Conservation (phyloP, 2,888 invertebrate species). For the Amblyteles armatorius region DNA sequence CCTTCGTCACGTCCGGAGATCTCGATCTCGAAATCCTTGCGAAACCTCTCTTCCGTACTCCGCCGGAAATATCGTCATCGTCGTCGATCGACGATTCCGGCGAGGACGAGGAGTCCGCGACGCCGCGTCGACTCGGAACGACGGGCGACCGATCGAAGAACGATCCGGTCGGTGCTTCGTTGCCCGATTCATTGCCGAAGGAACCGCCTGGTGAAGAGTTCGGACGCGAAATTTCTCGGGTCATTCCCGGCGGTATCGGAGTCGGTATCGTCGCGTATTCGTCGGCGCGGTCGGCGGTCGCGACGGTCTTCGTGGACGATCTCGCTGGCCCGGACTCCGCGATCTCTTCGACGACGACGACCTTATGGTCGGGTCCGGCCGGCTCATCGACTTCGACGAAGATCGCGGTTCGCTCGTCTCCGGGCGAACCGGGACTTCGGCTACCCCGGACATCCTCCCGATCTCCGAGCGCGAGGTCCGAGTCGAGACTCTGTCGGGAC, state of each 20-base stretch:
- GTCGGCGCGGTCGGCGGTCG: slow-evolving; percentile 73
- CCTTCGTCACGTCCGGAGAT: slow-evolving; percentile 56
- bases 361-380: slow-evolving; percentile 14
- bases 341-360: slow-evolving; percentile 56
- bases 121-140: slow-evolving; percentile 68
- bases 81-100: slow-evolving; percentile 76
- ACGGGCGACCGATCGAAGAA: slow-evolving; percentile 72
- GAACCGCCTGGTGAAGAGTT: slow-evolving; percentile 76
- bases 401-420: slow-evolving; percentile 24
- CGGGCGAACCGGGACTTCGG: neutral
- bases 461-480: slow-evolving; percentile 61
- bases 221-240: slow-evolving; percentile 73
- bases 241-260: slow-evolving; percentile 78
- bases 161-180: slow-evolving; percentile 75
- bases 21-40: slow-evolving; percentile 60
- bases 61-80: slow-evolving; percentile 45
- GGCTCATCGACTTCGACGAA: slow-evolving; percentile 29
- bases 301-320: slow-evolving; percentile 57
- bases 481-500: slow-evolving; percentile 74
- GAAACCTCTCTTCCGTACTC: slow-evolving; percentile 56
- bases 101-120: slow-evolving; percentile 70
- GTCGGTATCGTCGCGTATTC: slow-evolving; percentile 79
- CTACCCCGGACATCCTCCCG: slow-evolving; percentile 58
- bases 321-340: slow-evolving; percentile 55
- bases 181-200: slow-evolving; percentile 79